phyloP scores from a whole-genome alignment of 2,888 invertebrate genomes.

The Leptogaster cylindrica region DNA sequence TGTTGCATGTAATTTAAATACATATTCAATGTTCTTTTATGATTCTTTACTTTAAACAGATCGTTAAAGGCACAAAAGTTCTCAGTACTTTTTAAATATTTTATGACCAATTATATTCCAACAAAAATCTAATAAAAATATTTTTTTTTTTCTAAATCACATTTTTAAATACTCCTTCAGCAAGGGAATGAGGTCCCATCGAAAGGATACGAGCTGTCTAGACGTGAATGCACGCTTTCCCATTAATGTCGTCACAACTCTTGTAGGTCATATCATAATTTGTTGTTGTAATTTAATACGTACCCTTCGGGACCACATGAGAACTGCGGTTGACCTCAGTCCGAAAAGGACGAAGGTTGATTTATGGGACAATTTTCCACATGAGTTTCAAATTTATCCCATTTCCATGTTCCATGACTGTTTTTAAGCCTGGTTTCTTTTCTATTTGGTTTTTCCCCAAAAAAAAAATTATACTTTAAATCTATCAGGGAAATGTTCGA shows the following conservation, averaged over 20 bases:
- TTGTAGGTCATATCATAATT: conserved; percentile 18
- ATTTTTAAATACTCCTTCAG: too few species aligned
- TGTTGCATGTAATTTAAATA: conserved; percentile 4
- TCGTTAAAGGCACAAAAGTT: conserved; percentile 19
- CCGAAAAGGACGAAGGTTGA: background rate
- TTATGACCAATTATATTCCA: conserved; percentile 32
- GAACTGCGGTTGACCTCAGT: conserved; percentile 10
- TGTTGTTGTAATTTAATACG: conserved; percentile 18
- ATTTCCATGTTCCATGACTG: background rate
- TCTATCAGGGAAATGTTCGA: conserved; percentile 1
- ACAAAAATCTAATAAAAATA: conserved; percentile 21
- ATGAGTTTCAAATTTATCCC: conserved; percentile 18
- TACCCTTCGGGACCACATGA: background rate
- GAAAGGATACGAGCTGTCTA: background rate
- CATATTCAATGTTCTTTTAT: background rate
- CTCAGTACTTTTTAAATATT: background rate
- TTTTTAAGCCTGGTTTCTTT: too few species aligned
- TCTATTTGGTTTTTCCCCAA: too few species aligned
- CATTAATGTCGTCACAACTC: conserved; percentile 10
- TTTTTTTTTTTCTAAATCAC: conserved; percentile 22
- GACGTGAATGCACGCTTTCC: background rate
- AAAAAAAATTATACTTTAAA: too few species aligned
- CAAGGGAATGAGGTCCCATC: too few species aligned
- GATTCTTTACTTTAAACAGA: conserved; percentile 9
- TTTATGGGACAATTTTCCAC: conserved; percentile 35